Evolutionary conservation across 2,888 invertebrate species (phyloP).

Genomic region (Nomada ferruginata): DNA sequence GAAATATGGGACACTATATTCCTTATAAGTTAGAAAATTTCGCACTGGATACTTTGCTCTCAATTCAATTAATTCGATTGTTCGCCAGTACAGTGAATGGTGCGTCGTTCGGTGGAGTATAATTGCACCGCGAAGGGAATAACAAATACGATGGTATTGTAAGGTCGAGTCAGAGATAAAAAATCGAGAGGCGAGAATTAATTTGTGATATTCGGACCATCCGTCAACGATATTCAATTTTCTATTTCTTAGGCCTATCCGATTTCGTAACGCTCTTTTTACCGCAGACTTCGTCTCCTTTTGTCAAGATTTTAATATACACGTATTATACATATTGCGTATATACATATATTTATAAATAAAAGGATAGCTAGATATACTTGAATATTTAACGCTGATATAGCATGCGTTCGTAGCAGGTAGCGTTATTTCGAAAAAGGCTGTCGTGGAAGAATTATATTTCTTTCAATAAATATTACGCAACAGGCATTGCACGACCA

Average conservation of each 20-base stretch:
- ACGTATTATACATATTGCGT: constrained; percentile 19
- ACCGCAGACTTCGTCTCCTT: constrained; percentile 35
- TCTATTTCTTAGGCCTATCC: constrained; percentile 40
- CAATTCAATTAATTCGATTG: not conserved
- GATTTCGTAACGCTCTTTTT: constrained; percentile 39
- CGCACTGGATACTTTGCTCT: not conserved
- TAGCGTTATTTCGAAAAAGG: constrained; percentile 10
- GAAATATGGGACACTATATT: too few relatives aligned
- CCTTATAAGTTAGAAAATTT: too few relatives aligned
- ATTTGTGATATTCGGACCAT: constrained; percentile 63
- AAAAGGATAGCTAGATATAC: constrained; percentile 29
- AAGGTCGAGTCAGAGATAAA: not conserved
- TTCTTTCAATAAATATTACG: constrained; percentile 20
- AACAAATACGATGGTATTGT: not conserved
- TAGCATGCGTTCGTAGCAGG: constrained; percentile 15
- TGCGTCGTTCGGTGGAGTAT: too few relatives aligned
- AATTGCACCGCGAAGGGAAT: not conserved
- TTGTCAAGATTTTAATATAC: constrained; percentile 42
- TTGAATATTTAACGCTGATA: constrained; percentile 41
- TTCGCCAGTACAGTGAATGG: not conserved
- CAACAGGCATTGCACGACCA: constrained; percentile 11
- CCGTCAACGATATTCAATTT: constrained; percentile 34
- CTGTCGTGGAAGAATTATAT: constrained; percentile 18
- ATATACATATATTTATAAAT: constrained; percentile 34
- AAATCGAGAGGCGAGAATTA: constrained; percentile 38